A percentile compares a stretch with the other conserved stretches of the same genome.
phyloP scores from a whole-genome alignment of 2,113 vertebrate genomes.

The Dryoscopus gambensis region DNA sequence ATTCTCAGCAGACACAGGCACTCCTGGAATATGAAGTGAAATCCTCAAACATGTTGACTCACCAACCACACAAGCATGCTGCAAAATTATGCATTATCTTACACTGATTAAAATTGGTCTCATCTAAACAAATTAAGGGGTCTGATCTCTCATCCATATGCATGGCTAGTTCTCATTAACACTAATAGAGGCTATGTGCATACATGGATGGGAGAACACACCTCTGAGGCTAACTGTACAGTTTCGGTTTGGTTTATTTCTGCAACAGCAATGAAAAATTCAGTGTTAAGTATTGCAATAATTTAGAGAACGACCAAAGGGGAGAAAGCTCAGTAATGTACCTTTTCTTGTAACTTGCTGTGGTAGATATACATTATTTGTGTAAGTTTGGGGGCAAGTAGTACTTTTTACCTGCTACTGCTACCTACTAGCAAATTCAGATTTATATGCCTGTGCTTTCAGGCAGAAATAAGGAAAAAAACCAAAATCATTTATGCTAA shows the following conservation, averaged over 20 bases:
- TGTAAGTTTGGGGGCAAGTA: not conserved
- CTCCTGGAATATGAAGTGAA: not conserved
- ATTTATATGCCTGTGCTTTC: not conserved
- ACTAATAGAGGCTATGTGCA: not conserved
- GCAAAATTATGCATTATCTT: not conserved
- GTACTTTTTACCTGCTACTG: not conserved
- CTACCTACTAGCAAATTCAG: not conserved
- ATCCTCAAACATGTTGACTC: not conserved
- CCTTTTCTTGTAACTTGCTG: not conserved
- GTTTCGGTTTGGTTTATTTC: not conserved
- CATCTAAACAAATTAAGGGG: constrained; percentile 43
- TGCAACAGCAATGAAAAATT: not conserved
- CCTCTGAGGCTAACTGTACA: not conserved
- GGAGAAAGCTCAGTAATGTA: not conserved
- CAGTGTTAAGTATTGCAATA: not conserved
- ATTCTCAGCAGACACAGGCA: not conserved
- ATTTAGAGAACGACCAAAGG: not conserved
- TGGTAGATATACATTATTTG: not conserved
- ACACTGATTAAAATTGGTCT: constrained; percentile 41
- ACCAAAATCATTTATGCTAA: not conserved
- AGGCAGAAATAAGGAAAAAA: not conserved
- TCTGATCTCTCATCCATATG: constrained; percentile 36
- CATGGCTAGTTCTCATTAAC: not conserved
- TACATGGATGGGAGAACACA: not conserved
- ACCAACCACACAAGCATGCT: not conserved